A percentile compares a stretch with the other conserved stretches of the same genome.
These are phyloP conservation scores for Gryon sp. DNA, from an alignment of 1,140 invertebrate genomes.

Conservation along the genomic window DNA sequence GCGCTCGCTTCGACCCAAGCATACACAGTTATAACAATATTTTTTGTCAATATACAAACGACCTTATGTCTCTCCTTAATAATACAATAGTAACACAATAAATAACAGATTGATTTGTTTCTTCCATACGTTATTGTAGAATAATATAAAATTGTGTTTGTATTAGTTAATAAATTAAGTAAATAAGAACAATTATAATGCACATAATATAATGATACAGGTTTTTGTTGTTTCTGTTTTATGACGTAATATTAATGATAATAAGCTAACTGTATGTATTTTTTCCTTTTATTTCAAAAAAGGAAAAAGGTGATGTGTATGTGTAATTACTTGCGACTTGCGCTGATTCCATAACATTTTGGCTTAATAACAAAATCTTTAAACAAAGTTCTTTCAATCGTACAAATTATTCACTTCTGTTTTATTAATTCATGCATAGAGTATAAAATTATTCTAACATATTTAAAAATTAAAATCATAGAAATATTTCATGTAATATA, in stretches of 20 bases:
- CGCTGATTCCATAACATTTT: conserved; percentile 29
- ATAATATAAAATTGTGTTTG: conserved; percentile 72
- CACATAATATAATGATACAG: conserved; percentile 62
- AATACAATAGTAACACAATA: conserved; percentile 71
- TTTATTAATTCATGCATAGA: no score
- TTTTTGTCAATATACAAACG: conserved; percentile 71
- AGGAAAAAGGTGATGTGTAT: conserved; percentile 15
- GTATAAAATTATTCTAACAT: no score
- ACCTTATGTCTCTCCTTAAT: conserved; percentile 61
- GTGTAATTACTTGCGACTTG: conserved; percentile 46
- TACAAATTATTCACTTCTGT: no score
- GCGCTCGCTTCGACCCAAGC: conserved; percentile 65
- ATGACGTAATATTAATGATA: conserved; percentile 66
- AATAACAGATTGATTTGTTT: conserved; percentile 67
- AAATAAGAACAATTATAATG: conserved; percentile 69
- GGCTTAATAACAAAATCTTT: no score
- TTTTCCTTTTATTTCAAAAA: conserved; percentile 52
- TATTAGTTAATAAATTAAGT: conserved; percentile 76
- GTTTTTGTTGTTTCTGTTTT: conserved; percentile 37
- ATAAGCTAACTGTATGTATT: conserved; percentile 69
- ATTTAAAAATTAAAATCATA: no score
- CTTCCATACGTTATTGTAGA: conserved; percentile 58
- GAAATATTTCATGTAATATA: no score
- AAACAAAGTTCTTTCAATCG: background rate
- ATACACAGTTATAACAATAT: conserved; percentile 69